Evolutionary conservation across 2,888 invertebrate genomes (phyloP).

Genomic region (Callinectes sapidus): DNA sequence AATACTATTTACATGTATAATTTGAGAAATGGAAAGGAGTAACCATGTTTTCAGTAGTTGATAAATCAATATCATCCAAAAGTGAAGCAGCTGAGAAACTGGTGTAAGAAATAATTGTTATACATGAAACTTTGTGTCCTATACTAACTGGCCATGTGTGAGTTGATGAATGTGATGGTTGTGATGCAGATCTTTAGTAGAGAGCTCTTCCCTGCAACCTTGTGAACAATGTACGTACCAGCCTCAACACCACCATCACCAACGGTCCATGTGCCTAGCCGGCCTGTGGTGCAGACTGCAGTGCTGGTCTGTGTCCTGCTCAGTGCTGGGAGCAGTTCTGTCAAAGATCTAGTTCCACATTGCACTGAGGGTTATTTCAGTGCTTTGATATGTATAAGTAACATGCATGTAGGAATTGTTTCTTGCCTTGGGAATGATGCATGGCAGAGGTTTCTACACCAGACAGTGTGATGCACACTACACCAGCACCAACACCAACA

Average conservation of each 20-base stretch:
- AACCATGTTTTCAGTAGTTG: background rate
- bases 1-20: background rate
- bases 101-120: background rate
- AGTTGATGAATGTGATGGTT: background rate
- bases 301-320: background rate
- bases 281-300: background rate
- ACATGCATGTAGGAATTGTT: background rate
- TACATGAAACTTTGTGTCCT: background rate
- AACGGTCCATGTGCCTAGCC: background rate
- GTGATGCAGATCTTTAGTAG: background rate
- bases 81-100: background rate
- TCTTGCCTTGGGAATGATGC: background rate
- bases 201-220: background rate
- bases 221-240: background rate
- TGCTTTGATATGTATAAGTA: background rate
- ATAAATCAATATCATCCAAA: background rate
- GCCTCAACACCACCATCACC: background rate
- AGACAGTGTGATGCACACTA: background rate
- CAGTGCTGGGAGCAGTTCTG: background rate
- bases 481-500: slow-evolving; percentile 15
- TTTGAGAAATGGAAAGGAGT: background rate
- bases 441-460: background rate
- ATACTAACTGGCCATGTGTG: background rate
- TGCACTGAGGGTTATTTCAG: background rate
- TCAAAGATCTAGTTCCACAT: background rate